Evolutionary conservation across 2,797 vertebrate species (phyloP), one percentile per base, ranked within the genome.

Genomic region (Gallirallus australis): DNA sequence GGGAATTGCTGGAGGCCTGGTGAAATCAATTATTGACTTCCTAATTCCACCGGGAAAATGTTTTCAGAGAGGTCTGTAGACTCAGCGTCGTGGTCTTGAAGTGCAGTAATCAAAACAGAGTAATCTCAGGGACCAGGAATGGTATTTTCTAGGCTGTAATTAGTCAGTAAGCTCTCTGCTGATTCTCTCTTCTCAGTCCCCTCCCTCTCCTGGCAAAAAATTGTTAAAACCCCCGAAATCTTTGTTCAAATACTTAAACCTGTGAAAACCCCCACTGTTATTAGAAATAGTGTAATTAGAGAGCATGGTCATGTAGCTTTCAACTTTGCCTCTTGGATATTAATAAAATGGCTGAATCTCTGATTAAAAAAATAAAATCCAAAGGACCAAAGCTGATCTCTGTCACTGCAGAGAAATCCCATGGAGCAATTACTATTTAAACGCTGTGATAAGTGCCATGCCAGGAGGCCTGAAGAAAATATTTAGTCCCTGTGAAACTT

Each of bases 241-340:
- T 73, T 65, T 86, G 53, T 89, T 95, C 59, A 89, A 89, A 73
- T 73, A 77, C 66, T 86, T 84, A 61, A 82, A 92, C 68, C 45
- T 66, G 28, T 4, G 3, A 82, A 90, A 53, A 65, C 28, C 28
- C 91, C 80, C 30, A 39, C 77, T 65, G 80, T 59, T 92, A 57
- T 24, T 61, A 90, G 60, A 90, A 95, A 92, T 73, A 82, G 84
- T 85, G 37, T 82, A 94, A 94, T 92, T 94, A 82, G 77, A 77
- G 42, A 12, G 2, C 60, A 40, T 15, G 48, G 68, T 63, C 81
- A 64, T 77, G 71, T 60, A 82, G 83, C 60, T 93, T 96, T 95
- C 90, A 93, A 94, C 66, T 70, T 90, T 90, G 37, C 70, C n/a
- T 89, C 64, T 82, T 47, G 79, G 35, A 35, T 90, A 91, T 79